Percentiles rank a stretch among this genome's conserved stretches.
phyloP scores from a whole-genome alignment of 2,888 invertebrate species.

The Drosophila subsilvestris region DNA sequence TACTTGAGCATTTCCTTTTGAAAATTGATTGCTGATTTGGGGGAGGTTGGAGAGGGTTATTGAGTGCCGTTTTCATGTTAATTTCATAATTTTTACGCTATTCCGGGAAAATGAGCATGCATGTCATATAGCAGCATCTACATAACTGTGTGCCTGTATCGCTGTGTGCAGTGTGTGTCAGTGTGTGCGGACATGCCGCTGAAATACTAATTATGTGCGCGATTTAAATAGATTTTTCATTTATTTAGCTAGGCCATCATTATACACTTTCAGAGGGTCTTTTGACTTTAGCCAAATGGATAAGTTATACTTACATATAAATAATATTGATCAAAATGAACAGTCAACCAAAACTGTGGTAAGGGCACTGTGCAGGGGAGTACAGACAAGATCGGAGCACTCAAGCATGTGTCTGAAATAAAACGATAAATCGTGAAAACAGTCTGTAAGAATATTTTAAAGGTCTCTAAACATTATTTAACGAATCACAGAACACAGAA shows the following conservation, averaged over 20 bases:
- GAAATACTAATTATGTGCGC: slow-evolving; percentile 81
- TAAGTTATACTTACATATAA: too few relatives aligned
- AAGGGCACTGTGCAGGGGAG: too few relatives aligned
- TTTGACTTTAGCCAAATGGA: not conserved
- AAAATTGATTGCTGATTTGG: slow-evolving; percentile 17
- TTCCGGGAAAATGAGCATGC: slow-evolving; percentile 71
- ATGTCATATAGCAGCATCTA: slow-evolving; percentile 71
- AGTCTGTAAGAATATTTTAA: too few relatives aligned
- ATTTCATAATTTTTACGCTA: slow-evolving; percentile 74
- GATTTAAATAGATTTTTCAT: slow-evolving; percentile 80
- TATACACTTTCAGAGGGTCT: not conserved
- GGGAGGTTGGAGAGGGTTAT: not conserved
- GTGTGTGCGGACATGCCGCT: slow-evolving; percentile 66
- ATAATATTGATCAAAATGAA: too few relatives aligned
- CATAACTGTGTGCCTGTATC: not conserved
- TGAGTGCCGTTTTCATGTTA: slow-evolving; percentile 61
- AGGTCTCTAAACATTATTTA: too few relatives aligned
- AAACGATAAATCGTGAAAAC: too few relatives aligned
- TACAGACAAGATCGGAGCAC: too few relatives aligned
- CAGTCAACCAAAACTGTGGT: too few relatives aligned
- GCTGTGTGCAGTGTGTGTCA: slow-evolving; percentile 5
- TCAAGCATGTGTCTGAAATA: too few relatives aligned
- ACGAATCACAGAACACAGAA: too few relatives aligned
- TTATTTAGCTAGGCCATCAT: slow-evolving; percentile 77
- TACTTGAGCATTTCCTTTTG: slow-evolving; percentile 58